Evolutionary conservation across 2,797 vertebrate genomes (phyloP).

Genomic region (Acanthurus tractus): DNA sequence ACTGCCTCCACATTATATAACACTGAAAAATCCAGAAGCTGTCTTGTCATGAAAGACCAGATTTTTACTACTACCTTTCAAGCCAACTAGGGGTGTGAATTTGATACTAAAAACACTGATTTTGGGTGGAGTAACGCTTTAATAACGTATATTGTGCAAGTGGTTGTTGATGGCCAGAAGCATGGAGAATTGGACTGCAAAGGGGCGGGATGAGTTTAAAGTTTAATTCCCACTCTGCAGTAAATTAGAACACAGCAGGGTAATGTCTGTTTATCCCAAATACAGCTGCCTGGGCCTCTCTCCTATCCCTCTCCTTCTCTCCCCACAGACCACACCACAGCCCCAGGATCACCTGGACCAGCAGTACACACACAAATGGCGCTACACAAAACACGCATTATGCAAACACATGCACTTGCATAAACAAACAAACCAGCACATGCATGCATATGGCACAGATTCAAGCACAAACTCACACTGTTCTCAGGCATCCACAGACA

Average conservation of each 20-base stretch:
- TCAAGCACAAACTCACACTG: slow-evolving; percentile 30
- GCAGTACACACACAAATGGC: slow-evolving; percentile 57
- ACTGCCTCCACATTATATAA: slow-evolving; percentile 6
- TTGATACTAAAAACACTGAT: slow-evolving; percentile 65
- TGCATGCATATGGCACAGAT: slow-evolving; percentile 47
- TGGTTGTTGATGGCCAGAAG: slow-evolving; percentile 78
- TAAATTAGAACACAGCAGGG: slow-evolving; percentile 86
- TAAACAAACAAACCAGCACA: slow-evolving; percentile 65
- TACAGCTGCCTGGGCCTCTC: slow-evolving; percentile 83
- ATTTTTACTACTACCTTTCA: slow-evolving; percentile 43
- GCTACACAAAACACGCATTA: slow-evolving; percentile 71
- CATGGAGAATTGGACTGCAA: slow-evolving; percentile 67
- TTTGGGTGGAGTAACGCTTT: slow-evolving; percentile 70
- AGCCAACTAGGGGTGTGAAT: slow-evolving; percentile 58
- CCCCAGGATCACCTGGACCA: slow-evolving; percentile 77
- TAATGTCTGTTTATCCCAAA: slow-evolving; percentile 88
- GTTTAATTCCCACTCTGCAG: slow-evolving; percentile 85
- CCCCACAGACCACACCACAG: slow-evolving; percentile 62
- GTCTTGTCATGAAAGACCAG: slow-evolving; percentile 28
- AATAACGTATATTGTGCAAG: slow-evolving; percentile 78
- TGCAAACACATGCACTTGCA: slow-evolving; percentile 68
- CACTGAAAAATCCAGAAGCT: slow-evolving; percentile 26
- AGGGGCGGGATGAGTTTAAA: slow-evolving; percentile 80
- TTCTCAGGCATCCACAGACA: slow-evolving; percentile 41
- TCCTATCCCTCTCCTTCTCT: slow-evolving; percentile 57